These are phyloP conservation scores for Agrypnia vestita DNA, from an alignment of 1,140 invertebrate species.

Conservation along the genomic window DNA sequence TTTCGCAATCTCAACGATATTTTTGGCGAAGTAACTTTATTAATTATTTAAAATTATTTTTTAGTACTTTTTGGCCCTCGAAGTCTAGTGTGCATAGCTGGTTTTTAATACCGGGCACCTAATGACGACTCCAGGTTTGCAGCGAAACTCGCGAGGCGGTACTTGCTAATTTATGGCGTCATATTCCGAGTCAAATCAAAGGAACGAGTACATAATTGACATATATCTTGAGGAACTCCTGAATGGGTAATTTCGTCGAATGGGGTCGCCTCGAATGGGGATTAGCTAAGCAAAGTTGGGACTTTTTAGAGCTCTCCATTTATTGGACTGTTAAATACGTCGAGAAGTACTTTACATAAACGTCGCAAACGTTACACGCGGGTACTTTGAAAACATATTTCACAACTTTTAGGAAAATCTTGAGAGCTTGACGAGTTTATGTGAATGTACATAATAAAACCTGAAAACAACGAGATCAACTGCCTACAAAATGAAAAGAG, in stretches of 20 bases:
- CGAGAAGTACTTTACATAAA: slow-evolving; percentile 14
- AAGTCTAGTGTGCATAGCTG: too few relatives aligned
- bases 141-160: too few relatives aligned
- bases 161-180: neutral
- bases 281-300: slow-evolving; percentile 6
- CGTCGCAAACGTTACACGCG: slow-evolving; percentile 12
- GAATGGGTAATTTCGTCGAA: neutral
- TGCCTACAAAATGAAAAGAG: too few relatives aligned
- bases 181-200: neutral
- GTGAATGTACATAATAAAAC: too few relatives aligned
- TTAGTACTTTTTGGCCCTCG: too few relatives aligned
- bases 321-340: slow-evolving; percentile 26
- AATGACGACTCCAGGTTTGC: neutral
- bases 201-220: slow-evolving; percentile 20
- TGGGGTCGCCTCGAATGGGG: neutral
- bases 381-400: neutral
- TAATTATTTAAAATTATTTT: too few relatives aligned
- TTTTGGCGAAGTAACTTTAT: too few relatives aligned
- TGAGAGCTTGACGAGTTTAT: too few relatives aligned
- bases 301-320: slow-evolving; percentile 8
- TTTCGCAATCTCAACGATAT: too few relatives aligned
- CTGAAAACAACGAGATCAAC: too few relatives aligned
- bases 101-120: too few relatives aligned
- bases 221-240: slow-evolving; percentile 8
- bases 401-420: neutral